phyloP scores from a whole-genome alignment of 2,113 vertebrate genomes.

The Tachysurus fulvidraco region DNA sequence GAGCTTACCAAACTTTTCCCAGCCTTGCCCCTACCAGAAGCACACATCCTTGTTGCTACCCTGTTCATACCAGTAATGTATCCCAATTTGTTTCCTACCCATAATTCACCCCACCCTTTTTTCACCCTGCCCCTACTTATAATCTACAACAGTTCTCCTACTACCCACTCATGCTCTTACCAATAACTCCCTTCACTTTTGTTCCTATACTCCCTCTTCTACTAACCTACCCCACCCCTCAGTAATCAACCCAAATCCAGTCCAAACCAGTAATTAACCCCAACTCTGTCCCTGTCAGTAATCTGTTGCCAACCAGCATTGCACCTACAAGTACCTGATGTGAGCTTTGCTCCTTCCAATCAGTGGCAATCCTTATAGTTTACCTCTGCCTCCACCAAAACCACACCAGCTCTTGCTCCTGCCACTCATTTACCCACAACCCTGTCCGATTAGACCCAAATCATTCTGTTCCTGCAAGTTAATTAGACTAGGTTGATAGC shows the following conservation, averaged over 20 bases:
- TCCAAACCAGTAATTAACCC: background rate
- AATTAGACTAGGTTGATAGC: background rate
- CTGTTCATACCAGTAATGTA: background rate
- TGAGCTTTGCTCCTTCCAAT: background rate
- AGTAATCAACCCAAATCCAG: background rate
- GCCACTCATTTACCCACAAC: background rate
- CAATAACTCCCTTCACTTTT: background rate
- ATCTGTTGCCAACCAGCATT: background rate
- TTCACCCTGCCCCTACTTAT: background rate
- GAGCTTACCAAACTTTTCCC: background rate
- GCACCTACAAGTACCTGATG: background rate
- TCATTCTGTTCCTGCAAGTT: background rate
- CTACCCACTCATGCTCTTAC: background rate
- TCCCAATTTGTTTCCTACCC: background rate
- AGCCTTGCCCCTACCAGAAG: background rate
- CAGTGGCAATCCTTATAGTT: background rate
- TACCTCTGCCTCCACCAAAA: background rate
- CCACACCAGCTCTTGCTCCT: background rate
- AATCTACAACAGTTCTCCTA: background rate
- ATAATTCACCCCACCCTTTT: background rate
- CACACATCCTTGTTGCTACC: background rate
- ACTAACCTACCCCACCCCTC: background rate
- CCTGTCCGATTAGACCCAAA: background rate
- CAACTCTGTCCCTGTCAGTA: background rate
- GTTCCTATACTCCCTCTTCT: background rate